phyloP scores from a whole-genome alignment of 2,113 vertebrate species.

The Beaufortia kweichowensis region DNA sequence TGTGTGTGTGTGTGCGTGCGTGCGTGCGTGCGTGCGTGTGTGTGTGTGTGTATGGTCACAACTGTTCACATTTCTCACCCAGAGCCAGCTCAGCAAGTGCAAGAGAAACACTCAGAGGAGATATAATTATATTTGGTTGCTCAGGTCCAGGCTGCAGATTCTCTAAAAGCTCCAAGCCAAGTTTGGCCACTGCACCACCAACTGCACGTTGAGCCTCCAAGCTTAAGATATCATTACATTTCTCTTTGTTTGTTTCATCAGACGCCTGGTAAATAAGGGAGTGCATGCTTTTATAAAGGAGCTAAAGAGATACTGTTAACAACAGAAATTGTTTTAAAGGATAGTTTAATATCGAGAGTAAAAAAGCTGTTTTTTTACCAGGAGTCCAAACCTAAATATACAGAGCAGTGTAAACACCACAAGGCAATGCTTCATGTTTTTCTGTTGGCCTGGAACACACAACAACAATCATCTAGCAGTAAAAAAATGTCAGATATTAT shows the following conservation, averaged over 20 bases:
- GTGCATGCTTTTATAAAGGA: neutral
- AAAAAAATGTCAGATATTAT: neutral
- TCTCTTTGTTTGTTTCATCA: slow-evolving; percentile 7
- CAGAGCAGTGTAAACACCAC: slow-evolving; percentile 56
- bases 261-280: slow-evolving; percentile 10
- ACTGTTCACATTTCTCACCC: slow-evolving; percentile 64
- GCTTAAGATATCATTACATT: slow-evolving; percentile 45
- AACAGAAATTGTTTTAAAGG: neutral
- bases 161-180: slow-evolving; percentile 75
- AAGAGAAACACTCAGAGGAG: slow-evolving; percentile 80
- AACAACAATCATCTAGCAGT: neutral
- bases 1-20: too few relatives aligned
- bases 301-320: neutral
- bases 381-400: slow-evolving; percentile 45
- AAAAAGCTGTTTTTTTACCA: slow-evolving; percentile 47
- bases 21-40: neutral
- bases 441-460: slow-evolving; percentile 50
- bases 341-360: neutral
- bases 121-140: slow-evolving; percentile 76
- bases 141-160: slow-evolving; percentile 67
- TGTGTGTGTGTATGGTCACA: neutral
- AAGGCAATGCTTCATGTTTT: slow-evolving; percentile 56
- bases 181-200: slow-evolving; percentile 73
- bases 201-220: slow-evolving; percentile 57
- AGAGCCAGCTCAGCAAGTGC: slow-evolving; percentile 81